phyloP scores from a whole-genome alignment of 2,888 invertebrate genomes.

The Conomelus anceps region DNA sequence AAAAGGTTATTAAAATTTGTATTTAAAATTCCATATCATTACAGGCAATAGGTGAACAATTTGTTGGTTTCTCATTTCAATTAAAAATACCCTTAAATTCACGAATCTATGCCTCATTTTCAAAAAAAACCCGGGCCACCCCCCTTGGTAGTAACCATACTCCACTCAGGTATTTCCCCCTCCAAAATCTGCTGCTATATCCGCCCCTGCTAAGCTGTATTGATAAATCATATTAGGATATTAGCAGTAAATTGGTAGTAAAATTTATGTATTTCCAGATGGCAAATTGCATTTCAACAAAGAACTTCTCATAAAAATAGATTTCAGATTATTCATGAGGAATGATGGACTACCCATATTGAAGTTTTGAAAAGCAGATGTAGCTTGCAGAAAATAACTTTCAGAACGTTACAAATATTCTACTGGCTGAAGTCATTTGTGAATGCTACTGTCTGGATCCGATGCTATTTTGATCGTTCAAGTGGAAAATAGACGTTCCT shows the following conservation, averaged over 20 bases:
- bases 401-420: background rate
- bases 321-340: background rate
- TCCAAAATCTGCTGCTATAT: too few relatives aligned
- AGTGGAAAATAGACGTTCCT: background rate
- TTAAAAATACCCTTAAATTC: too few relatives aligned
- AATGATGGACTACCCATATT: background rate
- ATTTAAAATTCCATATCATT: too few relatives aligned
- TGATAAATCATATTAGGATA: background rate
- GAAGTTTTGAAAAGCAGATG: background rate
- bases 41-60: too few relatives aligned
- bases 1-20: too few relatives aligned
- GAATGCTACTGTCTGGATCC: background rate
- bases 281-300: background rate
- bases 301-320: background rate
- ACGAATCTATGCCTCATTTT: too few relatives aligned
- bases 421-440: background rate
- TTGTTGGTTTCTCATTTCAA: too few relatives aligned
- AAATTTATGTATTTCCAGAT: background rate
- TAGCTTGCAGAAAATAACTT: background rate
- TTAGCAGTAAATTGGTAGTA: background rate
- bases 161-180: too few relatives aligned
- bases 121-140: too few relatives aligned
- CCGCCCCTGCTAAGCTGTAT: too few relatives aligned
- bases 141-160: too few relatives aligned
- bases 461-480: background rate